phyloP scores from a whole-genome alignment of 2,113 vertebrate species.

The Nothobranchius kuhntae region DNA sequence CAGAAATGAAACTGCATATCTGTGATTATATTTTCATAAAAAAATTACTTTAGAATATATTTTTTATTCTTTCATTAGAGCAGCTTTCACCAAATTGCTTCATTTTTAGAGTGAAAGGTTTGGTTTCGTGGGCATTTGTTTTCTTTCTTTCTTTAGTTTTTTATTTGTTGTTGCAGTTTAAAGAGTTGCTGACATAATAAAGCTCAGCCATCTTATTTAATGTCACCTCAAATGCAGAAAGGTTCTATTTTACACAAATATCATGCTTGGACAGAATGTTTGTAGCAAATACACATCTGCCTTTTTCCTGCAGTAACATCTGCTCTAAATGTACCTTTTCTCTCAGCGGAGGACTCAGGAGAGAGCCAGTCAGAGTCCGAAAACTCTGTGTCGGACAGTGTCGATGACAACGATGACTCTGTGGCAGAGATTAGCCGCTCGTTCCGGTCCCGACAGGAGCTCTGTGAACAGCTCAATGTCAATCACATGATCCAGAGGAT shows the following conservation, averaged over 20 bases:
- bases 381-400: conserved; percentile 94
- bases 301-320: neutral
- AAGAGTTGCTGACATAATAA: too few relatives aligned
- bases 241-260: too few relatives aligned
- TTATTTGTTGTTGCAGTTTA: neutral
- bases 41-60: too few relatives aligned
- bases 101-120: neutral
- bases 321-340: neutral
- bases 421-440: conserved; percentile 95
- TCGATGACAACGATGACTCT: conserved; percentile 95
- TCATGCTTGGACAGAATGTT: too few relatives aligned
- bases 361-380: conserved; percentile 94
- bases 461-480: conserved; percentile 98
- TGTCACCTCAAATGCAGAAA: too few relatives aligned
- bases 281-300: neutral
- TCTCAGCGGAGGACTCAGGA: conserved; percentile 84
- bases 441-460: conserved; percentile 93
- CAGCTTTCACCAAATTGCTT: too few relatives aligned
- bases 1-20: too few relatives aligned
- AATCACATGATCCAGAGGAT: conserved; percentile 99
- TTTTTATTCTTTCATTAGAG: too few relatives aligned
- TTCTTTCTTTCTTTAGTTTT: too few relatives aligned
- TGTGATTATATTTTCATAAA: too few relatives aligned
- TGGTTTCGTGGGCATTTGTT: too few relatives aligned
- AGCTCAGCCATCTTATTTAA: too few relatives aligned